Conservation (phyloP, 2,797 vertebrate genomes). For the Acanthis flammea region DNA sequence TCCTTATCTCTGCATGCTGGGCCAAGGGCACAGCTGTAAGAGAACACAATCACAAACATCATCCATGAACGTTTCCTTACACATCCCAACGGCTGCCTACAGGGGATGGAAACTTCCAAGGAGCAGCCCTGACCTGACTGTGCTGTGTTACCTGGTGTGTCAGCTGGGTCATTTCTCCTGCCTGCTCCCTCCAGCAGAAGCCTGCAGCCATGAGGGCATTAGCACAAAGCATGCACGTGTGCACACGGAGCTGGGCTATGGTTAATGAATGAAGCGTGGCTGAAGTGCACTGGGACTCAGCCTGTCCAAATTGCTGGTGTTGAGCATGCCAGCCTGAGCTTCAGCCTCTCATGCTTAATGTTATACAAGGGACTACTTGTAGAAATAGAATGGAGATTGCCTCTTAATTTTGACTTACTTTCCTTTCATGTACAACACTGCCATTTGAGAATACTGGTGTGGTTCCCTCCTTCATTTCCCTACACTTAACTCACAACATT, state of each 20-base stretch:
- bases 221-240: neutral
- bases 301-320: neutral
- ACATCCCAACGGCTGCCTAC: fast-evolving
- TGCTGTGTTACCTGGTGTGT: neutral
- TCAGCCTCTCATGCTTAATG: neutral
- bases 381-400: neutral
- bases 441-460: neutral
- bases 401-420: conserved; percentile 26
- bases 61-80: neutral
- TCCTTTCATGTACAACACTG: neutral
- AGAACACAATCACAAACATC: no score
- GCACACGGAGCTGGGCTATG: neutral
- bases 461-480: neutral
- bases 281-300: neutral
- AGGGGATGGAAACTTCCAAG: neutral
- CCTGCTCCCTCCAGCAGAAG: neutral
- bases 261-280: neutral
- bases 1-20: neutral
- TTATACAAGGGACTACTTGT: neutral
- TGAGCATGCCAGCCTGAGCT: neutral
- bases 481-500: neutral
- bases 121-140: neutral
- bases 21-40: neutral
- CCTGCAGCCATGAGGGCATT: neutral
- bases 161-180: neutral